Evolutionary conservation across 1,140 invertebrate genomes (phyloP), one percentile per base, ranked within the genome.

Genomic region (Maconellicoccus hirsutus): DNA sequence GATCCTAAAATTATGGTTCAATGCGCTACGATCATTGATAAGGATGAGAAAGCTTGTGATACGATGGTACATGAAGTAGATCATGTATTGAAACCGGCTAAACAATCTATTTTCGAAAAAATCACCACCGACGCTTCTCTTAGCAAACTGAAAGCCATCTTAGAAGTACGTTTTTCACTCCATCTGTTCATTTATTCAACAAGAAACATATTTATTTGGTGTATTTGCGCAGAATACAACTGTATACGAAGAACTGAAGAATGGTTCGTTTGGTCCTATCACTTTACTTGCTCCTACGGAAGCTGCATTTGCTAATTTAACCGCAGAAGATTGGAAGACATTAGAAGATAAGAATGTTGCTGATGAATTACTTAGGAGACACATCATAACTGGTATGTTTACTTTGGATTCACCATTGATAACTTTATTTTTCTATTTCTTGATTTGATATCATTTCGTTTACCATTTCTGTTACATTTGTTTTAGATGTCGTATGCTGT

Each of bases 211-310:
- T 38, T 23, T 2, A 25, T 71, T 72, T 27, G 7, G 12, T 1
- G 12, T 29, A 71, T 72, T 70, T 61, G 72, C 71, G 23, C 69
- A 79, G 78, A 78, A 78, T 70, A 78, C 80, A 16, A 77, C 77
- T 14, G 70, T 83, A n/a, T 77, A 78, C 71, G 75, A 78, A 22
- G 77, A 79, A 70, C 70, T 83, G 6, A 73, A 75, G 27, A 76
- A 75, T 27, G 73, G 73, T 0, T 52, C 70, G 16, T 59, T 74
- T 16, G 78, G 77, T 6, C 79, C 79, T 19, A 77, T 79, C 72
- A 84, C 82, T 0, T 72, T 83, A 19, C 77, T 84, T 25, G 81
- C 80, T 19, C 81, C 81, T 6, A 77, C 78, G 1, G 78, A 83
- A 73, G 73, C 75, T 7, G 81, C 81, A 10, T 82, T 84, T 73